These are phyloP conservation scores for Physocephala rufipes DNA, from an alignment of 2,888 invertebrate species.

Conservation along the genomic window DNA sequence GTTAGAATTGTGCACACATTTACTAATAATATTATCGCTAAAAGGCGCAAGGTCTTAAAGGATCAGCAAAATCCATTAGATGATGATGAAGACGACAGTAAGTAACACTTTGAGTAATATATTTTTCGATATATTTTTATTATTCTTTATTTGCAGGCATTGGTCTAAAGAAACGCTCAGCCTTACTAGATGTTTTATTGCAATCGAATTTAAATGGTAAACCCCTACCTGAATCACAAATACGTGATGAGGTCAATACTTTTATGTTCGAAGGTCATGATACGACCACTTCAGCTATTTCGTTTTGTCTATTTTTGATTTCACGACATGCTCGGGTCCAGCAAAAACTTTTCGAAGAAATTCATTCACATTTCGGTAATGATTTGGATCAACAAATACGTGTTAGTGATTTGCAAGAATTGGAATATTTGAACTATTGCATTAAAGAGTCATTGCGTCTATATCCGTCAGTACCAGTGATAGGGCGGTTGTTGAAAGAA, in stretches of 20 bases:
- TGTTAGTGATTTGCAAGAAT: conserved; percentile 51
- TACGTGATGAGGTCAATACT: conserved; percentile 77
- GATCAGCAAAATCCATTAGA: not conserved
- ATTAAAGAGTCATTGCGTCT: conserved; percentile 74
- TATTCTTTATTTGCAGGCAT: conserved; percentile 37
- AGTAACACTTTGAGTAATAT: conserved; percentile 37
- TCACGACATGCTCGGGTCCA: conserved; percentile 58
- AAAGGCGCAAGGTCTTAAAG: conserved; percentile 53
- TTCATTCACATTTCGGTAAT: conserved; percentile 52
- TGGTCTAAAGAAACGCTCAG: conserved; percentile 70
- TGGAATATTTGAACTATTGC: conserved; percentile 70
- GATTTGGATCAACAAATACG: conserved; percentile 48
- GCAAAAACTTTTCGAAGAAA: conserved; percentile 56
- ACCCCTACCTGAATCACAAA: conserved; percentile 69
- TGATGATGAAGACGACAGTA: conserved; percentile 40
- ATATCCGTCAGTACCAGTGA: conserved; percentile 73
- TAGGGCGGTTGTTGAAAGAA: conserved; percentile 69
- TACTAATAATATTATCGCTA: conserved; percentile 68
- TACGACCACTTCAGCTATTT: conserved; percentile 61
- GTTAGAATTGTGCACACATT: conserved; percentile 67
- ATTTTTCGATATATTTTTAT: conserved; percentile 30
- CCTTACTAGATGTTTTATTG: conserved; percentile 74
- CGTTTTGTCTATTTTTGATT: conserved; percentile 58
- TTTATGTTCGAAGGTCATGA: conserved; percentile 74
- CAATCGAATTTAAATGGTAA: conserved; percentile 68